Conservation (phyloP, 2,888 invertebrate genomes). For the Diachrysia chrysitis region DNA sequence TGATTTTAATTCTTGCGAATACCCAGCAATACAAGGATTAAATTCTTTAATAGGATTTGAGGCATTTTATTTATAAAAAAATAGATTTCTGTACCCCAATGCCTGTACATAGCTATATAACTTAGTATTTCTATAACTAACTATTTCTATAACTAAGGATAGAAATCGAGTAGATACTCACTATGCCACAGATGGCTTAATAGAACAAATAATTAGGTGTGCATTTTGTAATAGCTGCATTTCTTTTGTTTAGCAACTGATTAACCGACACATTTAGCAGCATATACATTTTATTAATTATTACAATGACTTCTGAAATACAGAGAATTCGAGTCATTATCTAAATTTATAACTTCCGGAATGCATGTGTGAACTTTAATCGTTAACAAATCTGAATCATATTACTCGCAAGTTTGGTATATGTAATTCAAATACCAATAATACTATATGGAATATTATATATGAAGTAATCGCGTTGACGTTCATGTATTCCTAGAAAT, state of each 20-base stretch:
- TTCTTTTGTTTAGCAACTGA: not conserved
- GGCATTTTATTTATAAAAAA: no score
- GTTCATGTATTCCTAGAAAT: conserved; percentile 37
- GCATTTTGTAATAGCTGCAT: not conserved
- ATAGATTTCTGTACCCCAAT: no score
- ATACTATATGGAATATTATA: conserved; percentile 10
- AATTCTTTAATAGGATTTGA: no score
- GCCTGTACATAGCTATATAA: not conserved
- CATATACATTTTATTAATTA: conserved; percentile 13
- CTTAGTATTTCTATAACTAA: no score
- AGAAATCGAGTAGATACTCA: no score
- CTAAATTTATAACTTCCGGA: conserved; percentile 24
- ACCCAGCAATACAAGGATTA: no score
- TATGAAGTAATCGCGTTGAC: conserved; percentile 12
- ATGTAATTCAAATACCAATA: not conserved
- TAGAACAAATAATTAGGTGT: no score
- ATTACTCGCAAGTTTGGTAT: conserved; percentile 7
- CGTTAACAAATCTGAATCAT: conserved; percentile 30
- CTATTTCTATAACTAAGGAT: no score
- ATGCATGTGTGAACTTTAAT: conserved; percentile 28
- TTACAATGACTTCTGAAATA: conserved; percentile 16
- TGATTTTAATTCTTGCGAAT: no score
- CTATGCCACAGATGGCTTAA: no score
- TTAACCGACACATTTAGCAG: not conserved
- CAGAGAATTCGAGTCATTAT: conserved; percentile 9